Base-by-base conservation (phyloP, 2,888 invertebrate species). In the Maniola hyperantus region DNA sequence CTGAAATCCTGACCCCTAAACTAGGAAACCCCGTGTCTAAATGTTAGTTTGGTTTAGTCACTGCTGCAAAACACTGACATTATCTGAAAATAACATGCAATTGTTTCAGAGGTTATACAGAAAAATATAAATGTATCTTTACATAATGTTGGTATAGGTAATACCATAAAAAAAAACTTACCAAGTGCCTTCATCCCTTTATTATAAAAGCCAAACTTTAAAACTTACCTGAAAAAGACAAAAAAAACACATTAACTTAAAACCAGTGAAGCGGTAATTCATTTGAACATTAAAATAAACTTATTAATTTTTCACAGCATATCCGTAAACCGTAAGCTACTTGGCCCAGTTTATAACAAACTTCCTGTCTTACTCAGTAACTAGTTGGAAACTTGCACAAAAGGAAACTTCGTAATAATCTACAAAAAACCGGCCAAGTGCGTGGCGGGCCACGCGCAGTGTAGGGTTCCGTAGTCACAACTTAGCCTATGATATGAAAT, bases 241-340 rank as follows among this genome's bases (percentile, higher is more conserved):
- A 15, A 39, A 42, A 18, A 42, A 2, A 6, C 13, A 33, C 51
- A 6, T 33, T 53, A 51, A 26, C 13, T 13, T n/a, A 11, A 13
- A 53, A 10, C 20, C 13, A 33, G n/a, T n/a, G 4, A 26, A n/a
- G 51, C 48, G 48, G 15, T 48, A 48, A 48, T 15, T 36, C 36
- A 10, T 39, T 15, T 18, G 18, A 55, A 36, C 36, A 18, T 18
- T 18, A n/a, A 57, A 57, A 57, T 42, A 57, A 57, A 57, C 57
- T 18, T 20, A 57, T 57, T 42, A 57, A 57, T 57, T 57, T 57
- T 57, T 13, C 57, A 57, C 57, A 20, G 57, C 57, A 57, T 18
- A 48, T 57, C 57, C 57, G 57, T 26, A 57, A 57, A 57, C 20
- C 57, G 57, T 58, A 64, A 64, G 57, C 64, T 58, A 58, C 57